Evolutionary conservation across 2,797 vertebrate species (phyloP), one percentile per base, ranked within the genome.

Genomic region (Argya squamiceps): DNA sequence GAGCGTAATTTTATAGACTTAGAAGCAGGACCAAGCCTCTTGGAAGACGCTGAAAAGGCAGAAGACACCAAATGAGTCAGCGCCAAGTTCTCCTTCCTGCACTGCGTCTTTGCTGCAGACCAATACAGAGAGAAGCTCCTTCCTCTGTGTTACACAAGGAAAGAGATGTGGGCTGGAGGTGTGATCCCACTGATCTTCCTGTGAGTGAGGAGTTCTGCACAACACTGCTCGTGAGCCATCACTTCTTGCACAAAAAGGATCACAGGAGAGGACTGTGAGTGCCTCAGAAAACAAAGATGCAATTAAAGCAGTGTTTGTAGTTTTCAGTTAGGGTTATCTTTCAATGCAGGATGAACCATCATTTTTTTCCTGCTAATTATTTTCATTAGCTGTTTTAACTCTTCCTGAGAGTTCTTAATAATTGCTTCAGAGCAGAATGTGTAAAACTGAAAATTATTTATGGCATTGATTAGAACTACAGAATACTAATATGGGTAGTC

Each of bases 351-450:
- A 64, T 43, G 93, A 96, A 63, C 44, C 63, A 63, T 81, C 39
- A 55, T 71, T 92, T 95, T 91, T 87, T 64, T 5, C 2, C 17
- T 43, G 50, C 58, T 95, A 91, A 93, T 95, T 92, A 94, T 96
- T 96, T 93, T 95, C 93, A 96, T 77, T 91, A 91, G 89, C 73
- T 80, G 90, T 92, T 95, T 94, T 96, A 95, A 97, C 95, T 97
- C 67, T 93, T 91, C 84, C 47, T 60, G 43, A 93, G 87, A 83
- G 77, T 79, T 95, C 71, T 75, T 87, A 88, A 92, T 86, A 82
- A 78, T 62, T 86, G 84, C 81, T 97, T 77, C 27, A 52, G 96
- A 96, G 69, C 71, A 85, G 78, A 92, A 69, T 52, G 75, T 85
- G 73, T 88, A 83, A 88, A 96, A 70, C 88, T 56, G 91, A 92